Conservation (phyloP, 2,888 invertebrate species). For the Plemyria rubiginata region DNA sequence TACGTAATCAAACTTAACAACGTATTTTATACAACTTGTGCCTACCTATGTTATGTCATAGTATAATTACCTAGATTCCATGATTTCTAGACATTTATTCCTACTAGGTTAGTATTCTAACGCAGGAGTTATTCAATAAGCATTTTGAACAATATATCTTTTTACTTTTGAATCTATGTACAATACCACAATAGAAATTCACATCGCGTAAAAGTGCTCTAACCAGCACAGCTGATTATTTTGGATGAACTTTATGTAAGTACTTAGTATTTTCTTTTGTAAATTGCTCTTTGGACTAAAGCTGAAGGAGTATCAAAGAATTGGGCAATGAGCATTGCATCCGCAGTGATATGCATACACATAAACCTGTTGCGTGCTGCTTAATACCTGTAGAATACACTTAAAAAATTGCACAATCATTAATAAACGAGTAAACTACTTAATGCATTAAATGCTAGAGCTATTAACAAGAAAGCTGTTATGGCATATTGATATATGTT, state of each 20-base stretch:
- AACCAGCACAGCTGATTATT: too few relatives aligned
- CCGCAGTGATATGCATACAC: constrained; percentile 62
- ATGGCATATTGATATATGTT: constrained; percentile 84
- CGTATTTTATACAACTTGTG: constrained; percentile 52
- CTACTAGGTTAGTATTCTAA: background rate
- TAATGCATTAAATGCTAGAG: constrained; percentile 39
- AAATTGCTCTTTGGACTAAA: too few relatives aligned
- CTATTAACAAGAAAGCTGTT: constrained; percentile 70
- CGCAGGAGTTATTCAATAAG: constrained; percentile 4
- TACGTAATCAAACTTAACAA: constrained; percentile 63
- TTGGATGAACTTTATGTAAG: too few relatives aligned
- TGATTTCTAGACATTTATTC: constrained; percentile 30
- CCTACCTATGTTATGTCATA: constrained; percentile 51
- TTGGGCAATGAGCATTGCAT: constrained; percentile 61
- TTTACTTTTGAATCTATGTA: too few relatives aligned
- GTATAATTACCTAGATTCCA: constrained; percentile 55
- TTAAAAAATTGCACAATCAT: constrained; percentile 42
- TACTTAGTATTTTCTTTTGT: too few relatives aligned
- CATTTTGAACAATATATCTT: too few relatives aligned
- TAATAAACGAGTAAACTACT: constrained; percentile 20
- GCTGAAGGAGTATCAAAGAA: constrained; percentile 5
- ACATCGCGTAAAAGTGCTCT: too few relatives aligned
- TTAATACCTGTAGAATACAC: constrained; percentile 53
- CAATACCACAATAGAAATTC: too few relatives aligned
- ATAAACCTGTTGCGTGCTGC: constrained; percentile 63